Base-by-base conservation (phyloP, 2,113 vertebrate genomes). In the Ramphastos sulfuratus region DNA sequence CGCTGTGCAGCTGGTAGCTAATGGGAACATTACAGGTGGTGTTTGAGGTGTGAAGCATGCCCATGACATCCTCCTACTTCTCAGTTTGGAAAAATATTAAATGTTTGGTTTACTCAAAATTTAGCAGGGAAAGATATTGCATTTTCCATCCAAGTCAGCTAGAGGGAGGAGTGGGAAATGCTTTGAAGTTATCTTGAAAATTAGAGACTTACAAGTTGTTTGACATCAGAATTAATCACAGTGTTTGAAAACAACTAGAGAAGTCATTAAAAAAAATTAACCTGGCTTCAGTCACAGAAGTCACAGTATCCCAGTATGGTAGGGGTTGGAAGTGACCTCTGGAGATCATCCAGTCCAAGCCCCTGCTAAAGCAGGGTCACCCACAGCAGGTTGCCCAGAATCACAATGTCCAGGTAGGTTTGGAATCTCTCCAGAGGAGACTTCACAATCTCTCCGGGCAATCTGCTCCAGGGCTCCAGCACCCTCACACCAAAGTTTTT, bases 41-140 rank as follows among this genome's bases (percentile, higher is more conserved):
- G 19, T 21, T 17, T 4, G 1, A 73, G 76, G 61, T 27, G 7
- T 2, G 0, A 10, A 61, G 15, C 1, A 1, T 16, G 39, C 19
- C 52, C 7, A 1, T 60, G 42, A 66, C 28, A 11, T 18, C 31
- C 28, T 61, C 67, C 55, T 42, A 18, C 44, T 66, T 30, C 28
- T n/a, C n/a, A 39, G 12, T 70, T 19, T 66, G 39, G 39, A 85
- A 87, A 35, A 79, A 58, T 10, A 64, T 8, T 6, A 14, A 20
- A 48, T 21, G 4, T 46, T 23, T 28, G n/a, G 39, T 50, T 81
- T 55, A 80, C n/a, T 70, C 39, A 76, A 24, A 42, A 14, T 56
- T 79, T 70, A 85, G 6, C 21, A 30, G 10, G 48, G 37, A 72
- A 89, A 87, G 89, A 66, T 25, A 85, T 3, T 46, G 24, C 3